phyloP scores from a whole-genome alignment of 2,113 vertebrate species.

The Carlito syrichta region DNA sequence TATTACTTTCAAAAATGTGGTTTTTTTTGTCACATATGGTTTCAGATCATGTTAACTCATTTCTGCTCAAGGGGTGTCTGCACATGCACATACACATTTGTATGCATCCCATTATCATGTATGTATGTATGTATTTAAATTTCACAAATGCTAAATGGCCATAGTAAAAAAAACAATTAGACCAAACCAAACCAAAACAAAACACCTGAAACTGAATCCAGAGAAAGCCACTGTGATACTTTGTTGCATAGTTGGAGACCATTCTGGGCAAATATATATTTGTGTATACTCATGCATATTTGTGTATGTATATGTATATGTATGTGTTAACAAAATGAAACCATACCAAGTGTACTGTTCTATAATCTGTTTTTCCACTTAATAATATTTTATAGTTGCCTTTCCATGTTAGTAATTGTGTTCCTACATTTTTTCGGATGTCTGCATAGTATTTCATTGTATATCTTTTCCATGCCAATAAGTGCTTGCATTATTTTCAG shows the following conservation, averaged over 20 bases:
- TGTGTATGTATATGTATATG: not conserved
- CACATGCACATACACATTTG: not conserved
- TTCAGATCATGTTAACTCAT: not conserved
- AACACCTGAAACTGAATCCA: not conserved
- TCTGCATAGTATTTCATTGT: not conserved
- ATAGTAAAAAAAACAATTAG: not conserved
- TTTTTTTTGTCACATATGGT: not conserved
- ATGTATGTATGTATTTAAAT: not conserved
- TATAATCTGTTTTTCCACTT: not conserved
- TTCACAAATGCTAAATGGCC: not conserved
- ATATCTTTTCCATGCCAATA: not conserved
- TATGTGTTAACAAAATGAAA: not conserved
- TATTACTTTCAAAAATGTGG: not conserved
- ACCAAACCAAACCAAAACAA: not conserved
- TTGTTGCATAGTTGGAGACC: not conserved
- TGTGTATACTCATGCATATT: not conserved
- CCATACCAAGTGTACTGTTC: not conserved
- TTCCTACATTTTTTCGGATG: not conserved
- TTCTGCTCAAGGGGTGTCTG: not conserved
- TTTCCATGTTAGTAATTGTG: not conserved
- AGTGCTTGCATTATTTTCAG: not conserved
- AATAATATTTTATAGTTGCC: not conserved
- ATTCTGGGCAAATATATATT: not conserved
- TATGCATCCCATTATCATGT: not conserved
- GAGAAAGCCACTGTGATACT: not conserved